Conservation (phyloP, 64 coral and sea anemone genomes). For the Pachyseris speciosa region DNA sequence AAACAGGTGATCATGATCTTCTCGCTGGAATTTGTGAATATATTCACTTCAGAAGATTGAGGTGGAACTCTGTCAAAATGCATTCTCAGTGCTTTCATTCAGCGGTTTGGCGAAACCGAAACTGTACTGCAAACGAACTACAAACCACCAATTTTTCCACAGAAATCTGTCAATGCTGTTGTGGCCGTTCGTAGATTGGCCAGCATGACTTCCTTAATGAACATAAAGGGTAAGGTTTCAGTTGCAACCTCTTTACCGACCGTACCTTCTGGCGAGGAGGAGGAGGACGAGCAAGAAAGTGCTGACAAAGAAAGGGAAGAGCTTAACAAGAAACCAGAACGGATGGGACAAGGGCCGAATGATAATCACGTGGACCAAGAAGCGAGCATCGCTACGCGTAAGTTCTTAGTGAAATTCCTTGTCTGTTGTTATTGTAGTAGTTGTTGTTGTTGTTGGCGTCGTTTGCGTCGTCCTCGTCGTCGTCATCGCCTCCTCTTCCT, state of each 20-base stretch:
- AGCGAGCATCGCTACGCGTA: not conserved
- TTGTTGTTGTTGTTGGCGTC: too few species aligned
- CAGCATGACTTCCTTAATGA: conserved; percentile 55
- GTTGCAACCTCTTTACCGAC: conserved; percentile 65
- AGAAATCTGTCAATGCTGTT: conserved; percentile 97
- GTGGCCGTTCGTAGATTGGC: conserved; percentile 82
- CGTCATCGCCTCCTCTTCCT: too few species aligned
- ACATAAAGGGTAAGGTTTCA: conserved; percentile 50
- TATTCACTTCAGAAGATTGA: too few species aligned
- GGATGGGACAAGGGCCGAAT: not conserved
- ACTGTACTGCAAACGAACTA: too few species aligned
- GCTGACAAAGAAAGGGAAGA: not conserved
- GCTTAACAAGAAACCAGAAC: not conserved
- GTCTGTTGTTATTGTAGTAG: too few species aligned
- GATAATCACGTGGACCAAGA: not conserved
- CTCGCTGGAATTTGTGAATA: too few species aligned
- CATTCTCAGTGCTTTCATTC: too few species aligned
- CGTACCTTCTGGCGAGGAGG: conserved; percentile 40
- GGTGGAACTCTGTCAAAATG: too few species aligned
- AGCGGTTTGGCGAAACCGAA: too few species aligned
- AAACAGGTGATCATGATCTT: too few species aligned
- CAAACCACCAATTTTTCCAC: not conserved
- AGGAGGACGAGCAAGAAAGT: conserved; percentile 13
- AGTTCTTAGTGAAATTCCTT: too few species aligned
- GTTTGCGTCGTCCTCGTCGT: too few species aligned